phyloP scores from a whole-genome alignment of 2,113 vertebrate species.

The Eulemur rufifrons region DNA sequence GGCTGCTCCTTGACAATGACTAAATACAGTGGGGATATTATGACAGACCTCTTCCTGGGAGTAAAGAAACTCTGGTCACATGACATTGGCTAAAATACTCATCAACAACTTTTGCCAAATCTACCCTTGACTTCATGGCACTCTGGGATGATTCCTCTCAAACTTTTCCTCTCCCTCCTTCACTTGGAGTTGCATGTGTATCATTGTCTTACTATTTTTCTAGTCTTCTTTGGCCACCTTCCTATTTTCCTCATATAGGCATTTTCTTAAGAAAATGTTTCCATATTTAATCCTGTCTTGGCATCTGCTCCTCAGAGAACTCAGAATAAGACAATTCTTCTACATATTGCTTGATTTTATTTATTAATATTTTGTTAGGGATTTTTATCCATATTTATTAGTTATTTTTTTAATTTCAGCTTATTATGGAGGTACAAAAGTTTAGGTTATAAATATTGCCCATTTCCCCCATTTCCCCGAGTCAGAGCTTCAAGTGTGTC shows the following conservation, averaged over 20 bases:
- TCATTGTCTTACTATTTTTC: not conserved
- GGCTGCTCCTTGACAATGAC: not conserved
- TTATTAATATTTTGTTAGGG: not conserved
- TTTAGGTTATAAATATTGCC: no score
- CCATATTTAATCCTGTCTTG: not conserved
- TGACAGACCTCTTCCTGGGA: not conserved
- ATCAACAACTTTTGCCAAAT: not conserved
- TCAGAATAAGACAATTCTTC: not conserved
- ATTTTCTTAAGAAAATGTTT: not conserved
- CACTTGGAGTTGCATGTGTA: not conserved
- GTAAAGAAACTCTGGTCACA: not conserved
- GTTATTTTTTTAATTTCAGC: no score
- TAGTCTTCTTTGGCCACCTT: not conserved
- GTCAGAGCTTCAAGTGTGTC: no score
- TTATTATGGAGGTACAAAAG: no score
- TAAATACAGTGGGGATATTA: not conserved
- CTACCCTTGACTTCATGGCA: not conserved
- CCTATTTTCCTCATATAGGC: not conserved
- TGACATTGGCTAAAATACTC: not conserved
- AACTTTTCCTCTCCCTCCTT: not conserved
- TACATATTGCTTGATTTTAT: not conserved
- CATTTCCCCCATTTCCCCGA: no score
- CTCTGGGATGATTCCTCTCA: not conserved
- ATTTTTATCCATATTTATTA: not conserved
- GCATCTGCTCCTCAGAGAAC: not conserved